phyloP scores from a whole-genome alignment of 2,888 invertebrate species.

The Stenchaetothrips biformis region DNA sequence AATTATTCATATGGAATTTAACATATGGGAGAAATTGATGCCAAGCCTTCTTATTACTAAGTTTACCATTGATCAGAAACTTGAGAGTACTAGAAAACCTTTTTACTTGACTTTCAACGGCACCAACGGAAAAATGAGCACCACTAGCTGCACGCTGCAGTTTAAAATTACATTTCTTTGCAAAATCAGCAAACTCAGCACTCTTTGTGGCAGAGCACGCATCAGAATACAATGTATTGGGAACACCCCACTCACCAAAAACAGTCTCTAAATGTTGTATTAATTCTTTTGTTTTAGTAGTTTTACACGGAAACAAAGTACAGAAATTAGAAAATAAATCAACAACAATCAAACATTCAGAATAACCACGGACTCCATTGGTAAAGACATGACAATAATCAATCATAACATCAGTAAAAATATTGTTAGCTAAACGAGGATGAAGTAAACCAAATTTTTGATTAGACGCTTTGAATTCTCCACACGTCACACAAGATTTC shows the following conservation, averaged over 20 bases:
- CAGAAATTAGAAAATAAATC: background rate
- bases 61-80: background rate
- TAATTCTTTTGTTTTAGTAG: background rate
- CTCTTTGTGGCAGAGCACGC: background rate
- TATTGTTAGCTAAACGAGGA: background rate
- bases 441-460: background rate
- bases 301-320: background rate
- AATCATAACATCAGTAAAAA: background rate
- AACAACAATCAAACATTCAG: background rate
- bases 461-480: background rate
- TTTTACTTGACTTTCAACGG: background rate
- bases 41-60: background rate
- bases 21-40: background rate
- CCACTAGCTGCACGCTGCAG: background rate
- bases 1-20: background rate
- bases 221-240: background rate
- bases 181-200: background rate
- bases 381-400: slow-evolving; percentile 5
- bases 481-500: background rate
- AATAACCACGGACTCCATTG: background rate
- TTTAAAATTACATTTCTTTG: background rate
- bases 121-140: background rate
- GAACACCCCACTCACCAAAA: background rate
- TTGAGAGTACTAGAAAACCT: background rate
- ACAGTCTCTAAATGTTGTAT: background rate